Evolutionary conservation across 2,113 vertebrate species (phyloP).

Genomic region (Hyla sarda): DNA sequence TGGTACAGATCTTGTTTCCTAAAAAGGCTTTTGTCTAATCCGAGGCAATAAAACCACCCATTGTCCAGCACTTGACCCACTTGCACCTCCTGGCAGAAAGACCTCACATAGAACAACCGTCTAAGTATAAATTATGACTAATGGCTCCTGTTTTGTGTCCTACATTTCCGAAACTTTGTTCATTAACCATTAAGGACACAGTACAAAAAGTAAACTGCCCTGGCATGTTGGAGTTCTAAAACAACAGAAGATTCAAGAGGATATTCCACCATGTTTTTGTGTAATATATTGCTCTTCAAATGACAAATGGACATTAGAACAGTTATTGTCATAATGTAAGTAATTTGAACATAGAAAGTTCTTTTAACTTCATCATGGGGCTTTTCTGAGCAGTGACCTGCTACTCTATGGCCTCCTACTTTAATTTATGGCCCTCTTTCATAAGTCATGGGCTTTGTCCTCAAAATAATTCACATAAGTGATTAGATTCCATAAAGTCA

Average conservation of each 20-base stretch:
- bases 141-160: conserved; percentile 3
- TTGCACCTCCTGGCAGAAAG: conserved; percentile 29
- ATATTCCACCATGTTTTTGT: too few relatives aligned
- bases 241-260: not conserved
- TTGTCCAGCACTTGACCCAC: conserved; percentile 49
- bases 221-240: not conserved
- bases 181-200: not conserved
- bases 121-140: not conserved
- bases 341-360: not conserved
- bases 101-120: conserved; percentile 12
- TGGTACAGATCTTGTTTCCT: conserved; percentile 35
- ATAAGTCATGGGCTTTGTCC: not conserved
- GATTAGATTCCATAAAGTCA: too few relatives aligned
- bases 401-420: not conserved
- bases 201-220: not conserved
- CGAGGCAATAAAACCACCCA: conserved; percentile 25
- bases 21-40: conserved; percentile 37
- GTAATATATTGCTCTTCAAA: not conserved
- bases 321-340: not conserved
- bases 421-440: not conserved
- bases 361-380: not conserved
- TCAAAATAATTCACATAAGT: not conserved
- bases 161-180: conserved; percentile 3
- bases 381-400: not conserved
- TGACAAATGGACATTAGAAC: not conserved